These are phyloP conservation scores for Pygmarrhopalites habei DNA, from an alignment of 1,140 invertebrate species.

Conservation along the genomic window DNA sequence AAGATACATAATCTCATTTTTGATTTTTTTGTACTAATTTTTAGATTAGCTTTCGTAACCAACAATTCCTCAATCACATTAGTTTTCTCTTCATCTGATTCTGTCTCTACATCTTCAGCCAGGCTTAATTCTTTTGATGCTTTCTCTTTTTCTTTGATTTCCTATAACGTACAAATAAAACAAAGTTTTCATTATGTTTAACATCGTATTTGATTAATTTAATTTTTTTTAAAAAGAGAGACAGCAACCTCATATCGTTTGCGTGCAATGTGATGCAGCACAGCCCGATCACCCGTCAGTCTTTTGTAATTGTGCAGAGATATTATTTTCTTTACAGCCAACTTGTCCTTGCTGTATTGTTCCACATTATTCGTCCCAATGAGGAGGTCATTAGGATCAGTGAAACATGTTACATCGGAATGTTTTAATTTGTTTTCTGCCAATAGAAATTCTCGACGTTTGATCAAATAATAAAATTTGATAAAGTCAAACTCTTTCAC, in stretches of 20 bases:
- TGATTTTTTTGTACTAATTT: neutral
- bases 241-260: constrained; percentile 10
- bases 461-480: constrained; percentile 7
- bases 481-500: constrained; percentile 11
- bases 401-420: neutral
- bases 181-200: no score
- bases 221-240: no score
- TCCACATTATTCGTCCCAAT: neutral
- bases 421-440: neutral
- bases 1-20: neutral
- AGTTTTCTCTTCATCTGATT: neutral
- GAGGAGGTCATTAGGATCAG: neutral
- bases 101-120: constrained; percentile 3
- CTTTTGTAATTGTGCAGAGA: neutral
- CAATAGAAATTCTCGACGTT: neutral
- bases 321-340: neutral
- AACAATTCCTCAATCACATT: neutral
- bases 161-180: neutral
- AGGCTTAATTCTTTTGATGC: no score
- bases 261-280: constrained; percentile 4
- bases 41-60: no score
- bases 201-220: no score
- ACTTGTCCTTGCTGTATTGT: neutral
- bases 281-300: neutral
- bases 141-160: constrained; percentile 10